Evolutionary conservation across 2,888 invertebrate genomes (phyloP).

Genomic region (Pecten maximus): DNA sequence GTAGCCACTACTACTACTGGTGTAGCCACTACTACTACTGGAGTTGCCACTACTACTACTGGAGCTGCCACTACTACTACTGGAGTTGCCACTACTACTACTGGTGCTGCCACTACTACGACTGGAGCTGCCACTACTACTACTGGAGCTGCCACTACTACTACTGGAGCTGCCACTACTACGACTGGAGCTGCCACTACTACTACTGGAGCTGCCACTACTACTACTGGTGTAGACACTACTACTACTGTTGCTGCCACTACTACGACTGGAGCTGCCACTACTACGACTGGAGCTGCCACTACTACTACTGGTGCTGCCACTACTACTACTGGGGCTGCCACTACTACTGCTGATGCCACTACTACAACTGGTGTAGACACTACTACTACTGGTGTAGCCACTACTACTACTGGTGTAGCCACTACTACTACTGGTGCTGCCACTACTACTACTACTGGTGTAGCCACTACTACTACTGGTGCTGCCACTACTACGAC

Average conservation of each 20-base stretch:
- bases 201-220: constrained; percentile 45
- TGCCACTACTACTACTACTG: too few relatives aligned
- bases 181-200: constrained; percentile 39
- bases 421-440: too few relatives aligned
- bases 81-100: constrained; percentile 41
- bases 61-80: constrained; percentile 42
- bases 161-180: constrained; percentile 39
- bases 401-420: too few relatives aligned
- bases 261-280: constrained; percentile 47
- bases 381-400: too few relatives aligned
- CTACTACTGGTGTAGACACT: constrained; percentile 45
- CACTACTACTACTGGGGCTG: constrained; percentile 31
- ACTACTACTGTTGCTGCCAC: constrained; percentile 43
- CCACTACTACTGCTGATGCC: background rate
- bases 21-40: constrained; percentile 30
- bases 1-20: constrained; percentile 1
- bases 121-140: constrained; percentile 18
- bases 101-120: constrained; percentile 37
- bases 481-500: too few relatives aligned
- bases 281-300: constrained; percentile 41
- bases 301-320: constrained; percentile 45
- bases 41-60: constrained; percentile 41
- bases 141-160: constrained; percentile 38
- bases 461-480: too few relatives aligned
- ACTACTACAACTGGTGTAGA: too few relatives aligned